These are phyloP conservation scores for Dyspetes luteomarginatus DNA, from an alignment of 2,888 invertebrate species.

Conservation along the genomic window DNA sequence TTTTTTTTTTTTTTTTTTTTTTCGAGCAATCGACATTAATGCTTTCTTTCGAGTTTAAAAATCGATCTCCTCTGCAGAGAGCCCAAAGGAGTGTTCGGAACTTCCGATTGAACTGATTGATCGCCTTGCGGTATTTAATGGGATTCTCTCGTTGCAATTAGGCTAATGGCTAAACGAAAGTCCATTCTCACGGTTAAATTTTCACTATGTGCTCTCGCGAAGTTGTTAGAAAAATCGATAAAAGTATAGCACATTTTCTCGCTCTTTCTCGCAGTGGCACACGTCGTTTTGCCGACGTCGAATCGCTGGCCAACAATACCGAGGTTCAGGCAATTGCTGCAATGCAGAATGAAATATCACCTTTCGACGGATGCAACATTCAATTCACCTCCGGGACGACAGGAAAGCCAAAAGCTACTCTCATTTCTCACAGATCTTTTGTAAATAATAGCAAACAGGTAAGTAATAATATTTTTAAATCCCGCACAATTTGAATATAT, in stretches of 20 bases:
- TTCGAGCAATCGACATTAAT: background rate
- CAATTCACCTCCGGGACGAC: conserved; percentile 95
- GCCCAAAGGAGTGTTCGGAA: conserved; percentile 40
- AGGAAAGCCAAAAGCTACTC: conserved; percentile 91
- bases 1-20: background rate
- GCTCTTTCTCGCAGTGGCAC: conserved; percentile 80
- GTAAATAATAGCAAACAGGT: conserved; percentile 90
- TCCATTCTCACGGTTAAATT: conserved; percentile 52
- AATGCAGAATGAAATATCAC: conserved; percentile 85
- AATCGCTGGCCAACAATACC: conserved; percentile 76
- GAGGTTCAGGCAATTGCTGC: conserved; percentile 82
- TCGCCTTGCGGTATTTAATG: conserved; percentile 58
- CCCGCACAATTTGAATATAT: too few species aligned
- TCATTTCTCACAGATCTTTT: conserved; percentile 89
- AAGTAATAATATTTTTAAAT: conserved; percentile 80
- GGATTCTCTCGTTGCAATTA: conserved; percentile 70
- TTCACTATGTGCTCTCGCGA: background rate
- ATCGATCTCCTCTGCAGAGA: conserved; percentile 36
- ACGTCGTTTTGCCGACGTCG: conserved; percentile 82
- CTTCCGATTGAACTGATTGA: conserved; percentile 65
- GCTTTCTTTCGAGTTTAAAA: conserved; percentile 26
- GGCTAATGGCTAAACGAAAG: conserved; percentile 73
- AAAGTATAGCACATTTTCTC: conserved; percentile 33
- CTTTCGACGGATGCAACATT: conserved; percentile 90
- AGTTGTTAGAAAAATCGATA: conserved; percentile 51